Evolutionary conservation across 2,888 invertebrate species (phyloP).

Genomic region (Conistra vaccinii): DNA sequence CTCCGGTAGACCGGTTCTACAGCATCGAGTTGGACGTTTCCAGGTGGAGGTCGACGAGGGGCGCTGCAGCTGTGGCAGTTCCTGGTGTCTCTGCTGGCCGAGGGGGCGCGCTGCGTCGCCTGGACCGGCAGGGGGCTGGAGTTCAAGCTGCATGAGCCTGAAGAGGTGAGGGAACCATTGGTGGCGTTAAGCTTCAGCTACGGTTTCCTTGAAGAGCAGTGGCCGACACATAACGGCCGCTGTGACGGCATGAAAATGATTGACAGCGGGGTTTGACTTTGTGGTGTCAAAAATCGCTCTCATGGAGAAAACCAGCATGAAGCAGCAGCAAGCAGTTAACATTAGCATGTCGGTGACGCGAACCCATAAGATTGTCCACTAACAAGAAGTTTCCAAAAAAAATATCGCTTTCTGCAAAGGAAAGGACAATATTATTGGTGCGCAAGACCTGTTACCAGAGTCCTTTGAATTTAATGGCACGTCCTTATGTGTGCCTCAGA

Average conservation of each 20-base stretch:
- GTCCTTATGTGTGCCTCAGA: no score
- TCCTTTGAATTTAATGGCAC: no score
- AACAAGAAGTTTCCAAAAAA: no score
- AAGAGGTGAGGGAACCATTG: slow-evolving; percentile 92
- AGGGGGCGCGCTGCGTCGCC: slow-evolving; percentile 95
- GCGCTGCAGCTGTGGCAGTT: slow-evolving; percentile 99
- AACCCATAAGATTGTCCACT: no score
- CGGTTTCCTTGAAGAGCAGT: neutral
- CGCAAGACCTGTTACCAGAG: no score
- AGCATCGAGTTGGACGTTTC: neutral
- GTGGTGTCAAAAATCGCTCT: neutral
- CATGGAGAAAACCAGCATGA: neutral
- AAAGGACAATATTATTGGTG: no score
- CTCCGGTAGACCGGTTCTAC: neutral
- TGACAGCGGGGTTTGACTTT: no score
- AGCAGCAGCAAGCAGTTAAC: no score
- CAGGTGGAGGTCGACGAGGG: slow-evolving; percentile 91
- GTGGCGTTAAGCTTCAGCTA: neutral
- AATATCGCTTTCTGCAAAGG: no score
- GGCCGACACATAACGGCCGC: no score
- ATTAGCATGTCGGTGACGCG: no score
- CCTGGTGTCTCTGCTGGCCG: slow-evolving; percentile 94
- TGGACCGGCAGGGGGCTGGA: slow-evolving; percentile 99
- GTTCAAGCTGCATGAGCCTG: slow-evolving; percentile 98
- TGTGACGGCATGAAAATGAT: no score